Conservation (phyloP, 2,888 invertebrate genomes). For the Sussaba pulchella region DNA sequence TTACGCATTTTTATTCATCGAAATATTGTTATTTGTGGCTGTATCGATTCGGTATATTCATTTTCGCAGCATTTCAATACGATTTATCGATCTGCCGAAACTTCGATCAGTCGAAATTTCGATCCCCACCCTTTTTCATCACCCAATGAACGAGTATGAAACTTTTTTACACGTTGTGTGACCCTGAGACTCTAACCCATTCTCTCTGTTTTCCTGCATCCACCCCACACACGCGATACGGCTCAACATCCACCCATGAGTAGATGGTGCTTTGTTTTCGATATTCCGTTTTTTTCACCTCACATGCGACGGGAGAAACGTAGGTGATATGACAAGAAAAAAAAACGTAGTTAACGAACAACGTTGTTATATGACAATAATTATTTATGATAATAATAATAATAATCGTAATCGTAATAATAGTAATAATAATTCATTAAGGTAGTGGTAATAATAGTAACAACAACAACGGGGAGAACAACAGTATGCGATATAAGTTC, state of each 20-base stretch:
- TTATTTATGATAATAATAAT: slow-evolving; percentile 46
- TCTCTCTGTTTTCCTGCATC: background rate
- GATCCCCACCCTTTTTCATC: background rate
- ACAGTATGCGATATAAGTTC: slow-evolving; percentile 49
- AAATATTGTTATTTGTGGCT: too few relatives aligned
- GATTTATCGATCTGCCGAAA: too few relatives aligned
- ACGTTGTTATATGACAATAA: slow-evolving; percentile 39
- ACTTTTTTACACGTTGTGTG: background rate
- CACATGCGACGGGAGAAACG: slow-evolving; percentile 29
- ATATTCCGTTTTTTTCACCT: slow-evolving; percentile 11
- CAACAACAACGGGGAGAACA: slow-evolving; percentile 58
- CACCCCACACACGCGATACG: slow-evolving; percentile 2
- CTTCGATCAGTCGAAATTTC: background rate
- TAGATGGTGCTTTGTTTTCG: slow-evolving; percentile 34
- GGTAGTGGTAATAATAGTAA: slow-evolving; percentile 52
- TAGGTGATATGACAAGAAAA: slow-evolving; percentile 48
- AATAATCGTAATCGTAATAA: slow-evolving; percentile 47
- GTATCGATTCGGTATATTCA: too few relatives aligned
- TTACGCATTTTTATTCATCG: too few relatives aligned
- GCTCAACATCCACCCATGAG: slow-evolving; percentile 20
- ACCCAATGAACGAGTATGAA: background rate
- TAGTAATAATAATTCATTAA: slow-evolving; percentile 55
- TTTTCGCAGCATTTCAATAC: too few relatives aligned
- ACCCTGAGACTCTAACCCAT: slow-evolving; percentile 1
- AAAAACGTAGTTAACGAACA: slow-evolving; percentile 45